Evolutionary conservation across 2,888 invertebrate genomes (phyloP).

Genomic region (Limnephilus rhombicus): DNA sequence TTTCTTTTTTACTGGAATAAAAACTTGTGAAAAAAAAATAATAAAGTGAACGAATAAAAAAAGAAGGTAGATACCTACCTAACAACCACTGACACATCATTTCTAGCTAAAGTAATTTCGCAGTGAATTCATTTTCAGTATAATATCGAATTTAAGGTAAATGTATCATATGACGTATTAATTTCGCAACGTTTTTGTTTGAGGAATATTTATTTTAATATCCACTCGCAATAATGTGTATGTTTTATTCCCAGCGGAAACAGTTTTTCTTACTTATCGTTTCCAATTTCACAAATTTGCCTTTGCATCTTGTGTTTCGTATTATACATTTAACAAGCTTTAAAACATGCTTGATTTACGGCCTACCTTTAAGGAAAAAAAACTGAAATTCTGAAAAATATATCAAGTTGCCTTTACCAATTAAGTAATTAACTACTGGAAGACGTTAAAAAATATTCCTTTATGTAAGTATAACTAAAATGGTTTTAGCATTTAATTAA

Average conservation of each 20-base stretch:
- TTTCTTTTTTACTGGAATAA: too few relatives aligned
- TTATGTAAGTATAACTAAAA: not conserved
- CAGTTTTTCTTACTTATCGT: not conserved
- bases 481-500: not conserved
- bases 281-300: not conserved
- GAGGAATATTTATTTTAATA: not conserved
- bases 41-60: too few relatives aligned
- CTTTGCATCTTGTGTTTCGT: not conserved
- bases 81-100: too few relatives aligned
- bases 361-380: not conserved
- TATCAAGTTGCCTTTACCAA: not conserved
- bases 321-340: not conserved
- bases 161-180: not conserved
- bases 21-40: too few relatives aligned
- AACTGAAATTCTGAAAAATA: not conserved
- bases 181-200: not conserved
- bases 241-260: not conserved
- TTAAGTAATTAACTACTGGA: conserved; percentile 7
- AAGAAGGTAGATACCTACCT: too few relatives aligned
- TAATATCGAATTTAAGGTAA: not conserved
- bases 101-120: too few relatives aligned
- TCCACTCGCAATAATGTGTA: not conserved
- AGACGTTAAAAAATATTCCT: not conserved
- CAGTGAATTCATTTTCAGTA: too few relatives aligned
- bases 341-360: not conserved